phyloP scores from a whole-genome alignment of 2,888 invertebrate genomes.

The Hirtodrosophila cameraria region DNA sequence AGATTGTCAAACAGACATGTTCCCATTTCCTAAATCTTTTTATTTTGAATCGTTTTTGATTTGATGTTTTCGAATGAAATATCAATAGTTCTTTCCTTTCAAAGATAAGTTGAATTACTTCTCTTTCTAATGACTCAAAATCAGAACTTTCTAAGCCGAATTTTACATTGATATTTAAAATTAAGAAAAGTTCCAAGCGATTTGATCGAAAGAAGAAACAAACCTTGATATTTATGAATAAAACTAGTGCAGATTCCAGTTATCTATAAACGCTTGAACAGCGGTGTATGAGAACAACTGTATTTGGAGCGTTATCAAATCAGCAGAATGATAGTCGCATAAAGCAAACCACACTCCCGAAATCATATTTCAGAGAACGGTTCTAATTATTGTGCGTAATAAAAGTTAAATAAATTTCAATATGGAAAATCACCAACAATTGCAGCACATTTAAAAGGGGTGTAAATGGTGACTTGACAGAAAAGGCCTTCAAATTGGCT shows the following conservation, averaged over 20 bases:
- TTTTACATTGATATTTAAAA: too few relatives aligned
- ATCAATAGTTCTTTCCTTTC: too few relatives aligned
- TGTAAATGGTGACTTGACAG: conserved; percentile 53
- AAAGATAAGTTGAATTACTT: too few relatives aligned
- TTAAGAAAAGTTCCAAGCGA: too few relatives aligned
- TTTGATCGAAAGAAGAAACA: too few relatives aligned
- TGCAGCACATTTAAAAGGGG: conserved; percentile 9
- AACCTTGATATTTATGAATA: too few relatives aligned
- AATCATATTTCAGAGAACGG: conserved; percentile 57
- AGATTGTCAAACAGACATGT: too few relatives aligned
- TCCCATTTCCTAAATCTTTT: too few relatives aligned
- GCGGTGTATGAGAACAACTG: conserved; percentile 25
- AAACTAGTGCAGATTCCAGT: neutral
- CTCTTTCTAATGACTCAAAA: too few relatives aligned
- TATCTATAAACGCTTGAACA: conserved; percentile 39
- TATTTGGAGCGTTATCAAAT: conserved; percentile 40
- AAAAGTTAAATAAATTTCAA: conserved; percentile 58
- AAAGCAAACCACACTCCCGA: conserved; percentile 66
- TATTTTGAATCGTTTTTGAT: too few relatives aligned
- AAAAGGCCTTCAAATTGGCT: conserved; percentile 9
- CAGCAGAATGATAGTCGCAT: conserved; percentile 43
- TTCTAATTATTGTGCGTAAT: conserved; percentile 51
- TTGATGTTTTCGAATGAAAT: too few relatives aligned
- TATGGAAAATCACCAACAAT: conserved; percentile 61
- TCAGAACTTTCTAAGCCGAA: too few relatives aligned